Percentiles rank a stretch among this genome's conserved stretches.
These are phyloP conservation scores for Karalla daura DNA, from an alignment of 2,797 vertebrate genomes.

Conservation along the genomic window DNA sequence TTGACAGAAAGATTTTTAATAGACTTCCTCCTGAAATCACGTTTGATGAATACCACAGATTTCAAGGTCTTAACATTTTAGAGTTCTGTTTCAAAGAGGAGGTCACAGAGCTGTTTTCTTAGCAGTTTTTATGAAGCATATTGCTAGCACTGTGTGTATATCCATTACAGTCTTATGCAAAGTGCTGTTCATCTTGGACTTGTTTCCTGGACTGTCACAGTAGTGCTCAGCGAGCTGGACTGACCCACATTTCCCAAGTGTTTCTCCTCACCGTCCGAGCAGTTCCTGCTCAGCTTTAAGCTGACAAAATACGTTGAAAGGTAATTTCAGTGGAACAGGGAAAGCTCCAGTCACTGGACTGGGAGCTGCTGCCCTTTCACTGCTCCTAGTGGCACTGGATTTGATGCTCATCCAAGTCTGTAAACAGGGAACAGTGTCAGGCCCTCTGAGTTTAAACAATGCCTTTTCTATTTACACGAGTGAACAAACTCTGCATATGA, in stretches of 20 bases:
- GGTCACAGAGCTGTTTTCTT: constrained; percentile 63
- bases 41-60: constrained; percentile 55
- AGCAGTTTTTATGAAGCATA: constrained; percentile 55
- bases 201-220: constrained; percentile 63
- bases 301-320: constrained; percentile 40
- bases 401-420: constrained; percentile 6
- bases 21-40: constrained; percentile 34
- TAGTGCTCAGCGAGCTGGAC: constrained; percentile 48
- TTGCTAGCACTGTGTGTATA: constrained; percentile 66
- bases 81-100: constrained; percentile 65
- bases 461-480: constrained; percentile 34
- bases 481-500: constrained; percentile 18
- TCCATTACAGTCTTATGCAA: constrained; percentile 75
- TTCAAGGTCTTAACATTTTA: constrained; percentile 49
- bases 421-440: neutral
- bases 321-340: constrained; percentile 37
- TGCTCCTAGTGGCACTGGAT: constrained; percentile 2
- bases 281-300: constrained; percentile 39
- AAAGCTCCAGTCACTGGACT: constrained; percentile 32
- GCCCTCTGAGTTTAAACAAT: constrained; percentile 20
- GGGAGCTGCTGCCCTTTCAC: constrained; percentile 15
- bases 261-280: constrained; percentile 54
- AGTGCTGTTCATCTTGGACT: constrained; percentile 74
- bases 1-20: constrained; percentile 20
- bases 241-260: constrained; percentile 66